These are phyloP conservation scores for Amblyopsis hoosieri DNA, from an alignment of 2,797 vertebrate genomes.

Conservation along the genomic window DNA sequence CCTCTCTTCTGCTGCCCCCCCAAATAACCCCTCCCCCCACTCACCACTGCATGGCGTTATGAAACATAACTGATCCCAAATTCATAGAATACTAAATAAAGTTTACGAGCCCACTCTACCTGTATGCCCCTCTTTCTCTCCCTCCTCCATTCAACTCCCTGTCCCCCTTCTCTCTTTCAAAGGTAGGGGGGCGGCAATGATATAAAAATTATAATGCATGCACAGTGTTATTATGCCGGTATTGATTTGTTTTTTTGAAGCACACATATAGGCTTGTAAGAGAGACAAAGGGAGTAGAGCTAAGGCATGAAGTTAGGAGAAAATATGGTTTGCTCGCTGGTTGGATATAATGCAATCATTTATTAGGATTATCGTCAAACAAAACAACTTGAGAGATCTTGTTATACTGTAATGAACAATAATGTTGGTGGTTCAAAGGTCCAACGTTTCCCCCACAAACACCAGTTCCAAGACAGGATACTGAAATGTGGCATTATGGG, in stretches of 20 bases:
- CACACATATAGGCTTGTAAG: slow-evolving; percentile 87
- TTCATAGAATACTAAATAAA: slow-evolving; percentile 99
- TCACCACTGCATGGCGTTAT: slow-evolving; percentile 81
- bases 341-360: background rate
- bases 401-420: no score
- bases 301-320: slow-evolving; percentile 47
- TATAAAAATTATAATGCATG: slow-evolving; percentile 98
- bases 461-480: no score
- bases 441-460: no score
- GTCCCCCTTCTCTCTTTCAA: slow-evolving; percentile 76
- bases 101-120: slow-evolving; percentile 88
- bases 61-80: slow-evolving; percentile 98
- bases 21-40: slow-evolving; percentile 67
- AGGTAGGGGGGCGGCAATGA: slow-evolving; percentile 82
- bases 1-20: slow-evolving; percentile 64
- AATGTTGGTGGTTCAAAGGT: no score
- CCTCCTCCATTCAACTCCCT: background rate
- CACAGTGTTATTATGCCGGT: slow-evolving; percentile 60
- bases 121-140: slow-evolving; percentile 29
- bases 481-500: no score
- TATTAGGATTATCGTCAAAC: background rate
- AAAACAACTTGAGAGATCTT: no score
- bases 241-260: slow-evolving; percentile 97
- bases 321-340: background rate
- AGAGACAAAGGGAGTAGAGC: slow-evolving; percentile 77